These are phyloP conservation scores for Callorhinus ursinus DNA, from an alignment of 2,113 vertebrate species.

Conservation along the genomic window DNA sequence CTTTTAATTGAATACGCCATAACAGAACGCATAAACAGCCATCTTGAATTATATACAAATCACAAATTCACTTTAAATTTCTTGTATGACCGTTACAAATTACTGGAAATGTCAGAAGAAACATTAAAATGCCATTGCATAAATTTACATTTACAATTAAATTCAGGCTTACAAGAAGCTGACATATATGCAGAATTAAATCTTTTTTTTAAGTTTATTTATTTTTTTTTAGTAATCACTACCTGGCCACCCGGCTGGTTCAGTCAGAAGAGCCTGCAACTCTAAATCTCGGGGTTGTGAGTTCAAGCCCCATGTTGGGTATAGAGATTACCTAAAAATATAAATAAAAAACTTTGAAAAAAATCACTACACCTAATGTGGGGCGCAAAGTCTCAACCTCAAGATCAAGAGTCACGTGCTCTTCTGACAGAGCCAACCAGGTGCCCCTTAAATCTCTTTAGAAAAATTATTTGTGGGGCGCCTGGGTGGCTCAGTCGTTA, in stretches of 20 bases:
- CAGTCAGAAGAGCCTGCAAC: not conserved
- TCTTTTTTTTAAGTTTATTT: not conserved
- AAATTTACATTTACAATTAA: not conserved
- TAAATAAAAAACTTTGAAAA: not conserved
- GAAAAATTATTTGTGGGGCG: not conserved
- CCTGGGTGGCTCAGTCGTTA: no score
- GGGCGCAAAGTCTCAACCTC: not conserved
- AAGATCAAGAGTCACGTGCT: not conserved
- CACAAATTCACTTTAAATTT: not conserved
- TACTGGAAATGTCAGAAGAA: not conserved
- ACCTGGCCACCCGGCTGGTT: not conserved
- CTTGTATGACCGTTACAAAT: not conserved
- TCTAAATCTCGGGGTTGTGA: not conserved
- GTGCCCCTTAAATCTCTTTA: not conserved
- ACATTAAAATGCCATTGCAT: not conserved
- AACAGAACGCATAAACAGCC: not conserved
- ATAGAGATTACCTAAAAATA: not conserved
- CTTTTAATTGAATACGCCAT: not conserved
- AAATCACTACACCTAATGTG: not conserved
- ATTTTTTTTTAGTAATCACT: not conserved
- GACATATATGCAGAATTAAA: not conserved
- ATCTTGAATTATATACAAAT: not conserved
- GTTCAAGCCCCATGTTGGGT: not conserved
- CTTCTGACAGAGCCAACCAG: not conserved
- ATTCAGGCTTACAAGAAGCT: not conserved